Evolutionary conservation across 1,140 invertebrate genomes (phyloP), one percentile per base, ranked within the genome.

Genomic region (Drosophila busckii): DNA sequence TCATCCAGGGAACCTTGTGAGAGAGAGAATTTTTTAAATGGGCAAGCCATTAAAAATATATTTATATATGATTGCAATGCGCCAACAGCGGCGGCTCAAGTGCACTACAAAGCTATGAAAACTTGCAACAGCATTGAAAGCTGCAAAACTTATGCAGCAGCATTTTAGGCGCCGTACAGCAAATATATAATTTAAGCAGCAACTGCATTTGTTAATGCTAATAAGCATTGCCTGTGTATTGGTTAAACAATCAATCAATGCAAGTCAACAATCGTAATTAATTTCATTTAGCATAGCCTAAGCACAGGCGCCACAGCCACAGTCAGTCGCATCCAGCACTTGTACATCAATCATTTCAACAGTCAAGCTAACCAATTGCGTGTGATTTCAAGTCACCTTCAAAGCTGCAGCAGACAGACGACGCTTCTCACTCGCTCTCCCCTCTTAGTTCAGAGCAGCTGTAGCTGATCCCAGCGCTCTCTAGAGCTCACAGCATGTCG

Each of bases 41-140:
- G 49, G 42, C 58, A 20, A 4, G 42, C 59, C 59, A 62, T 62
- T 62, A 62, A 62, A 62, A 62, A 49, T 49, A 62, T 56, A 56
- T 49, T 40, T 60, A 38, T 60, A 56, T 62, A 44, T 62, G 44
- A 60, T 54, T 42, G 60, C 52, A 53, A 75, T 55, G 70, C 60
- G 41, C 71, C 71, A 76, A 34, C 68, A 67, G 63, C 55, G 20
- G 40, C 17, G n/a, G n/a, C n/a, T n/a, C 61, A 70, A 78, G 71
- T 67, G 73, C 73, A 50, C 71, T 76, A 50, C 20, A 66, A 52
- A 61, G 41, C 50, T 61, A 55, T 55, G 41, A 48, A 55, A 32
- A 25, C 55, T 44, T 65, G 45, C 38, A 40, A 40, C 12, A 52
- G 35, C 12, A 42, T 32, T 29, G 64, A 48, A 34, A 31, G 20